These are phyloP conservation scores for Arion vulgaris DNA, from an alignment of 1,140 invertebrate species.

Conservation along the genomic window DNA sequence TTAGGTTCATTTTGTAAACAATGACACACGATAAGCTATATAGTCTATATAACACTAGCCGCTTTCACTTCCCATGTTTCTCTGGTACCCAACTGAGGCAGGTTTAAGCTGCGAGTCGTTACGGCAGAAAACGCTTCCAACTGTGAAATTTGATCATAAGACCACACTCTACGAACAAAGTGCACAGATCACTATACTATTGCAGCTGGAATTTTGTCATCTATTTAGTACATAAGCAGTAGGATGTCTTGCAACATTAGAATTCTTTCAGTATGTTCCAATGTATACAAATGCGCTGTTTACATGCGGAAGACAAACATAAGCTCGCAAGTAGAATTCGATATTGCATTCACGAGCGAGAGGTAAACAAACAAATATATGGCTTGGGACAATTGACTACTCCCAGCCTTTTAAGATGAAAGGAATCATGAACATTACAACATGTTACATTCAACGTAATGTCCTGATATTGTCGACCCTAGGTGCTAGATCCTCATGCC, in stretches of 20 bases:
- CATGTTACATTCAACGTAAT: not conserved
- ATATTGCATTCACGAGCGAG: not conserved
- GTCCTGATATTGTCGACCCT: not conserved
- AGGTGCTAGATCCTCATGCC: not conserved
- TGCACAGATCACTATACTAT: too few relatives aligned
- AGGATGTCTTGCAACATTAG: not conserved
- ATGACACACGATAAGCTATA: too few relatives aligned
- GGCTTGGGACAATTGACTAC: constrained; percentile 1
- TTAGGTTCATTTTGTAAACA: too few relatives aligned
- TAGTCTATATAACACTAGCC: too few relatives aligned
- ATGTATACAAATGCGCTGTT: not conserved
- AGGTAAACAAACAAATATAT: constrained; percentile 3
- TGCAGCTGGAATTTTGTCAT: too few relatives aligned
- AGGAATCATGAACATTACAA: not conserved
- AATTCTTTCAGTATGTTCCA: not conserved
- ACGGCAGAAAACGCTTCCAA: too few relatives aligned
- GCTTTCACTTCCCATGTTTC: too few relatives aligned
- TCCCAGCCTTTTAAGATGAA: not conserved
- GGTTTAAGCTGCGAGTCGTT: too few relatives aligned
- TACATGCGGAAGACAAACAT: not conserved
- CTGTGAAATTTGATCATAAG: too few relatives aligned
- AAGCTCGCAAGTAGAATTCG: not conserved
- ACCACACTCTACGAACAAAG: too few relatives aligned
- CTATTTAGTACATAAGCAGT: too few relatives aligned
- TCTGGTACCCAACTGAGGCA: too few relatives aligned